phyloP scores from a whole-genome alignment of 2,113 vertebrate species.

The Falco punctatus region DNA sequence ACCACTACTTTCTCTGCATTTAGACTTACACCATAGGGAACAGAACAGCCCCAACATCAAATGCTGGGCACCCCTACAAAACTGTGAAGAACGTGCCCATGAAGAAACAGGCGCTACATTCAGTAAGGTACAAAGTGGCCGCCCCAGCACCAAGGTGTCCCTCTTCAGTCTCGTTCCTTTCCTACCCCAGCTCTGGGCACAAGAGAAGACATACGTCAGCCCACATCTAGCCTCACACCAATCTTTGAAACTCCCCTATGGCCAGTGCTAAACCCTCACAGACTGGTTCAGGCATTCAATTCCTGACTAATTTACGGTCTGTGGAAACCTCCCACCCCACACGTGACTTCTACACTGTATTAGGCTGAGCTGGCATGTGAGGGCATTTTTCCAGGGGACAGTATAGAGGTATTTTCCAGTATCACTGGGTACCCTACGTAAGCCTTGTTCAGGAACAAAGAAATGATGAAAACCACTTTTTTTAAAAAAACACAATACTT shows the following conservation, averaged over 20 bases:
- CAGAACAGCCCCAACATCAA: neutral
- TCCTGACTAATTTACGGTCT: neutral
- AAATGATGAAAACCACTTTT: neutral
- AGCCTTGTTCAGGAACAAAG: neutral
- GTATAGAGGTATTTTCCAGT: neutral
- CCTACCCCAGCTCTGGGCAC: neutral
- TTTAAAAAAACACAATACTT: neutral
- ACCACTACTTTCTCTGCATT: neutral
- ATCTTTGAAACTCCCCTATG: neutral
- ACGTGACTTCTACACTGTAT: neutral
- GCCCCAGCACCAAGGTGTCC: neutral
- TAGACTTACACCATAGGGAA: neutral
- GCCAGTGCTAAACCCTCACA: neutral
- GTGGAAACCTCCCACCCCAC: neutral
- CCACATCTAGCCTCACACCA: neutral
- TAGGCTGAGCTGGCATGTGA: neutral
- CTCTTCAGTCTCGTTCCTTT: neutral
- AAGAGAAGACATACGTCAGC: neutral
- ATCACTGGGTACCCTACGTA: neutral
- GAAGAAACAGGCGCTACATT: neutral
- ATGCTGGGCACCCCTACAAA: accelerated
- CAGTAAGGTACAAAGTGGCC: neutral
- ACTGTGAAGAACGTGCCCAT: neutral
- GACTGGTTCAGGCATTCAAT: neutral
- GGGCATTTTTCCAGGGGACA: neutral